A percentile compares a stretch with the other conserved stretches of the same genome.
Evolutionary conservation across 2,113 vertebrate genomes (phyloP).

Genomic region (Plotosus lineatus): DNA sequence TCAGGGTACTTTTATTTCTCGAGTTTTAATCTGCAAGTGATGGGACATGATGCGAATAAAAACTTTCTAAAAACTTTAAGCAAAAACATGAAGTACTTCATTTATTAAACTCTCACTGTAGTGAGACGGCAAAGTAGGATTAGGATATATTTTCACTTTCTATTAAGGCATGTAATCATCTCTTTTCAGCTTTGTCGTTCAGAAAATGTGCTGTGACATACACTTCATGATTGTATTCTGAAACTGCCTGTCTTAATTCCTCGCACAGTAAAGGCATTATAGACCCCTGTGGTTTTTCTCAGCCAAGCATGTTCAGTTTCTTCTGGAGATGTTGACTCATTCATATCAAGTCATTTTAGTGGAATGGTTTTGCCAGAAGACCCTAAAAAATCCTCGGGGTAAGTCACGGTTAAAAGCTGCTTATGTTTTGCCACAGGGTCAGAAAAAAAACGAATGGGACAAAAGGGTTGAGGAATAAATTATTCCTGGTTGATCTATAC

Average conservation of each 20-base stretch:
- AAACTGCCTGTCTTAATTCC: conserved; percentile 51
- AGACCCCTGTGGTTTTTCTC: conserved; percentile 65
- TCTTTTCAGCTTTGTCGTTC: conserved; percentile 19
- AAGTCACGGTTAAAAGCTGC: conserved; percentile 61
- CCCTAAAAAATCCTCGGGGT: conserved; percentile 61
- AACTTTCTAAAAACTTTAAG: not conserved
- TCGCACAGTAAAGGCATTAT: conserved; percentile 57
- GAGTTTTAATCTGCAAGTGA: not conserved
- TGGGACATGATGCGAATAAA: not conserved
- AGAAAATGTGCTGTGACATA: conserved; percentile 4
- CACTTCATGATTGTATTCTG: conserved; percentile 29
- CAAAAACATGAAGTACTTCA: not conserved
- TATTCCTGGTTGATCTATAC: conserved; percentile 64
- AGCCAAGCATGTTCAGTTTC: conserved; percentile 62
- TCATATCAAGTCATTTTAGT: conserved; percentile 64
- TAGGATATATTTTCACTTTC: not conserved
- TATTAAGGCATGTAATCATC: not conserved
- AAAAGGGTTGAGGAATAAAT: conserved; percentile 54
- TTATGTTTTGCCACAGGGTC: conserved; percentile 62
- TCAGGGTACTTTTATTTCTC: not conserved
- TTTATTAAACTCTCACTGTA: not conserved
- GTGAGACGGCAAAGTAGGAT: not conserved
- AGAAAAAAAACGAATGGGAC: conserved; percentile 62
- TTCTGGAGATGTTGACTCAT: conserved; percentile 67
- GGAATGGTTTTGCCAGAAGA: conserved; percentile 62